Percentiles rank a stretch among this genome's conserved stretches.
Conservation (phyloP, 1,140 invertebrate species). For the Andrena cerasifolii region DNA sequence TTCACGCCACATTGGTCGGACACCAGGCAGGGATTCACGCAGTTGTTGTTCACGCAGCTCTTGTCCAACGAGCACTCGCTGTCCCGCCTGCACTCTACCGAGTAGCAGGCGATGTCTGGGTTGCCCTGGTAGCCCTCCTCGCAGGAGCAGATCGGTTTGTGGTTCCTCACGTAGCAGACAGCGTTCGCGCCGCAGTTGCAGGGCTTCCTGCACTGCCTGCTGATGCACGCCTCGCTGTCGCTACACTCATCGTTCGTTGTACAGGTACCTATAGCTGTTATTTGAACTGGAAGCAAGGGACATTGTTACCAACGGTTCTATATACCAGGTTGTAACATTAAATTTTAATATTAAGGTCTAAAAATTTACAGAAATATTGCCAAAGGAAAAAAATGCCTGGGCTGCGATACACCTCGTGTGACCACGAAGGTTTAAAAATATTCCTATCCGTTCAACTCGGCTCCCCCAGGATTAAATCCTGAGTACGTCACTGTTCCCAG, state of each 20-base stretch:
- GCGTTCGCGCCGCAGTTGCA: constrained; percentile 94
- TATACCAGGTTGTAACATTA: no score
- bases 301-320: background rate
- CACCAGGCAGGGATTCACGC: constrained; percentile 90
- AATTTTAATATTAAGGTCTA: no score
- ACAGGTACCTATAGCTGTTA: constrained; percentile 88
- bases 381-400: no score
- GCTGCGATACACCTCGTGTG: no score
- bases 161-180: constrained; percentile 91
- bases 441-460: no score
- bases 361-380: no score
- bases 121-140: constrained; percentile 92
- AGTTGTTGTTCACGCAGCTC: constrained; percentile 92
- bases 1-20: constrained; percentile 91
- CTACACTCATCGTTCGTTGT: constrained; percentile 90
- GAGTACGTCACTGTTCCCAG: no score
- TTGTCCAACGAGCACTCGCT: constrained; percentile 91
- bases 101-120: constrained; percentile 90
- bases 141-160: constrained; percentile 93
- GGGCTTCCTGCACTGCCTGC: constrained; percentile 92
- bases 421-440: no score
- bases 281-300: constrained; percentile 80
- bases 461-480: no score
- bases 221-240: constrained; percentile 90
- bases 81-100: constrained; percentile 90